phyloP scores from a whole-genome alignment of 1,140 invertebrate genomes.

The Macrosteles quadrilineatus region DNA sequence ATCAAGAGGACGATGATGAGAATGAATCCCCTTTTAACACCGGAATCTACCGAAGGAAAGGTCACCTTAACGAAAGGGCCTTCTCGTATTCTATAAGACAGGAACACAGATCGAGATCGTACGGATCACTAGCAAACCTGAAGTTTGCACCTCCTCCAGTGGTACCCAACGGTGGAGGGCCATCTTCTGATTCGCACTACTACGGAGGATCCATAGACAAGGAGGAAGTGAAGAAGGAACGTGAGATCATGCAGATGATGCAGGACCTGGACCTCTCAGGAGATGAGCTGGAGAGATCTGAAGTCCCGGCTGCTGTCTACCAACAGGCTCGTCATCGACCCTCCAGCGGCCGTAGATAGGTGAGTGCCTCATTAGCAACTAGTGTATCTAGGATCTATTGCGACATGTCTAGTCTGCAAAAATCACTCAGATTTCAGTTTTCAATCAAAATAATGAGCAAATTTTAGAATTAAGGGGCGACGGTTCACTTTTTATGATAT shows the following conservation, averaged over 20 bases:
- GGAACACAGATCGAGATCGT: constrained; percentile 86
- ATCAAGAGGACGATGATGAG: constrained; percentile 36
- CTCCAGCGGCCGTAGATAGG: constrained; percentile 36
- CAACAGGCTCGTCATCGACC: constrained; percentile 36
- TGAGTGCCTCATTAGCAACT: no score
- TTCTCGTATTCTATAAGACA: constrained; percentile 93
- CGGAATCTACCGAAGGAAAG: constrained; percentile 85
- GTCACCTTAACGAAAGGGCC: constrained; percentile 89
- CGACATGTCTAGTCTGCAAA: no score
- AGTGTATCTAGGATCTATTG: no score
- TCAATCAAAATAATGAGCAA: no score
- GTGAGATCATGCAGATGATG: constrained; percentile 89
- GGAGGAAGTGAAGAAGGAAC: constrained; percentile 80
- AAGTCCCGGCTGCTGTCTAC: constrained; percentile 59
- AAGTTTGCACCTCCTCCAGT: constrained; percentile 69
- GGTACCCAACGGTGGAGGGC: constrained; percentile 42
- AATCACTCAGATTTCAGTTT: no score
- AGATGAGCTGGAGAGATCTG: constrained; percentile 68
- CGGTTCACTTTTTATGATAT: no score
- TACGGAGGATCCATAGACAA: constrained; percentile 40
- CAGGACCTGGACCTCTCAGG: constrained; percentile 82
- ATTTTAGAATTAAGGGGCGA: no score
- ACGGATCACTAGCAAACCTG: constrained; percentile 85
- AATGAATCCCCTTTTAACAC: constrained; percentile 78
- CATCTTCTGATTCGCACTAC: constrained; percentile 20